Conservation (phyloP, 2,797 vertebrate genomes). For the Lemur catta region DNA sequence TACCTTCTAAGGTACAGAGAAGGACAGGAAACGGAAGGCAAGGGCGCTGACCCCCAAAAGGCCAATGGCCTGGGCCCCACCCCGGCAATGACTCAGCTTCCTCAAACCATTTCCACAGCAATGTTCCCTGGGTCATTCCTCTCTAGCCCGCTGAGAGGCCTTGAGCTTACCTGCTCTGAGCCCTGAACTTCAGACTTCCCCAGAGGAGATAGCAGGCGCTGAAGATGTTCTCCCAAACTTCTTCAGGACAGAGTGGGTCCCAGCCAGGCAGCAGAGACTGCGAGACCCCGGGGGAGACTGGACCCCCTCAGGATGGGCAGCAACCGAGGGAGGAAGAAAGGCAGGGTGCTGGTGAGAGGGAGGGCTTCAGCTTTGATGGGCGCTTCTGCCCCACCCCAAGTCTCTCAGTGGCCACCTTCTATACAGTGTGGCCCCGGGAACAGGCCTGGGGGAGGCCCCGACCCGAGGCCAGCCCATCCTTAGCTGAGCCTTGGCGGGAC, state of each 20-base stretch:
- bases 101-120: not conserved
- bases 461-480: not conserved
- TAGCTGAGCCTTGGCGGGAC: not conserved
- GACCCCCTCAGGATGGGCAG: not conserved
- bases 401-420: not conserved
- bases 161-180: constrained; percentile 22
- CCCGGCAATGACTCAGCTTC: constrained; percentile 58
- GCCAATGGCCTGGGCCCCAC: not conserved
- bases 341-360: not conserved
- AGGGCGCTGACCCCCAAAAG: not conserved
- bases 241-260: not conserved
- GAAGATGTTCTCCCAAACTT: not conserved
- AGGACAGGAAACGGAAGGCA: not conserved
- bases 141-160: not conserved
- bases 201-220: not conserved
- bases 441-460: not conserved
- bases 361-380: not conserved
- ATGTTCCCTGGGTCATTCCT: constrained; percentile 36
- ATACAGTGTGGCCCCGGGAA: not conserved
- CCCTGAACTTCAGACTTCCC: constrained; percentile 62
- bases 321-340: not conserved
- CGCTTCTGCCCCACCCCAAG: not conserved
- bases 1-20: not conserved
- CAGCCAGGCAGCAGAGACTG: not conserved
- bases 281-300: not conserved